A percentile compares a stretch with the other conserved stretches of the same genome.
Evolutionary conservation across 2,113 vertebrate species (phyloP).

Genomic region (Cynoglossus semilaevis): DNA sequence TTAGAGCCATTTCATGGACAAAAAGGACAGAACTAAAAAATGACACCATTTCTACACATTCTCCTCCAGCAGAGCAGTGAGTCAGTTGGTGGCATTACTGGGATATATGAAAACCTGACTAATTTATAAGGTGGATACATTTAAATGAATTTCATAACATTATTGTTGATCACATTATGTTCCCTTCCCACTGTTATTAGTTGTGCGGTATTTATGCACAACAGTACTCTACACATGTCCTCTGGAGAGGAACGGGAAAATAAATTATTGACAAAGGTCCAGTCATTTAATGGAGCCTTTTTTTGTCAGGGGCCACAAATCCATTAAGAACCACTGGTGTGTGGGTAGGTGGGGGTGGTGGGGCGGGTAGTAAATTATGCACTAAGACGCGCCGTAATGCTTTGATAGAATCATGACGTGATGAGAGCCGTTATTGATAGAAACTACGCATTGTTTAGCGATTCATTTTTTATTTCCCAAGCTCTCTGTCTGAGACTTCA

Average conservation of each 20-base stretch:
- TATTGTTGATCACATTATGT: conserved; percentile 10
- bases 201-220: conserved; percentile 14
- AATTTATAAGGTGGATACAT: neutral
- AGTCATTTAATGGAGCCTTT: conserved; percentile 72
- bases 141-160: conserved; percentile 10
- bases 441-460: conserved; percentile 84
- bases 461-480: conserved; percentile 82
- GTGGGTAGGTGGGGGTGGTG: conserved; percentile 5
- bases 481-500: conserved; percentile 75
- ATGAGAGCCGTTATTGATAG: conserved; percentile 86
- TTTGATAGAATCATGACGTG: conserved; percentile 86
- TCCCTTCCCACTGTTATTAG: conserved; percentile 26
- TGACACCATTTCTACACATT: too few relatives aligned
- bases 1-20: too few relatives aligned
- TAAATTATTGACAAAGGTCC: conserved; percentile 70
- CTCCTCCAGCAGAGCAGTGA: too few relatives aligned
- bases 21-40: too few relatives aligned
- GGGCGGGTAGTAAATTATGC: conserved; percentile 78
- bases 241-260: conserved; percentile 14
- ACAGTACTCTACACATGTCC: conserved; percentile 18
- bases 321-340: conserved; percentile 53
- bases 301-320: conserved; percentile 70
- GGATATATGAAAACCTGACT: neutral
- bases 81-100: neutral
- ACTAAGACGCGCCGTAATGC: conserved; percentile 83